Percentiles rank a stretch among this genome's conserved stretches.
Evolutionary conservation across 1,140 invertebrate species (phyloP).

Genomic region (Elymnias hypermnestra): DNA sequence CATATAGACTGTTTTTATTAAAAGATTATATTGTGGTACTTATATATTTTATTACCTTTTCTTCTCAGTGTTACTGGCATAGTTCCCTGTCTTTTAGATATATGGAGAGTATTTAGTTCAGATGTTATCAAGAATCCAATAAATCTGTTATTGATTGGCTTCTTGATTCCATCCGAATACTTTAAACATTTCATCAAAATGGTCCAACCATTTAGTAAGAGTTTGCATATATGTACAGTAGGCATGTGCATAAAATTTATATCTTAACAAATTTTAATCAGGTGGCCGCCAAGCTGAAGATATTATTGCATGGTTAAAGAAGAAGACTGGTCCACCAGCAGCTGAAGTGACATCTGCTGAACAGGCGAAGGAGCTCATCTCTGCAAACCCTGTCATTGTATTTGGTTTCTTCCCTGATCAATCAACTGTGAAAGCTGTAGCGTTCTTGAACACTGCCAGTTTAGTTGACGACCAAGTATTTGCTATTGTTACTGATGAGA

Average conservation of each 20-base stretch:
- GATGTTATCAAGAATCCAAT: too few species aligned
- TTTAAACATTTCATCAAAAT: too few species aligned
- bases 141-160: too few species aligned
- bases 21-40: too few species aligned
- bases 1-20: too few species aligned
- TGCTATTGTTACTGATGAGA: slow-evolving; percentile 87
- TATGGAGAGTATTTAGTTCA: too few species aligned
- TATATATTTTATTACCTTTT: too few species aligned
- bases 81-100: too few species aligned
- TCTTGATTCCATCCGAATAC: too few species aligned
- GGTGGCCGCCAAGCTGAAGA: slow-evolving; percentile 94
- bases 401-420: slow-evolving; percentile 97
- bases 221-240: too few species aligned
- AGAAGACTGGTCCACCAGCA: slow-evolving; percentile 97
- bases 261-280: slow-evolving; percentile 52
- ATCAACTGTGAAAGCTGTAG: slow-evolving; percentile 86
- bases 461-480: slow-evolving; percentile 93
- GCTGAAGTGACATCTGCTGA: slow-evolving; percentile 86
- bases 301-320: slow-evolving; percentile 95
- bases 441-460: slow-evolving; percentile 88
- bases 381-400: slow-evolving; percentile 87
- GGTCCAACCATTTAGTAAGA: slow-evolving; percentile 4
- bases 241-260: not conserved
- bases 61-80: too few species aligned
- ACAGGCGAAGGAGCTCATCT: slow-evolving; percentile 90